Evolutionary conservation across 2,113 vertebrate species (phyloP).

Genomic region (Pagrus major): DNA sequence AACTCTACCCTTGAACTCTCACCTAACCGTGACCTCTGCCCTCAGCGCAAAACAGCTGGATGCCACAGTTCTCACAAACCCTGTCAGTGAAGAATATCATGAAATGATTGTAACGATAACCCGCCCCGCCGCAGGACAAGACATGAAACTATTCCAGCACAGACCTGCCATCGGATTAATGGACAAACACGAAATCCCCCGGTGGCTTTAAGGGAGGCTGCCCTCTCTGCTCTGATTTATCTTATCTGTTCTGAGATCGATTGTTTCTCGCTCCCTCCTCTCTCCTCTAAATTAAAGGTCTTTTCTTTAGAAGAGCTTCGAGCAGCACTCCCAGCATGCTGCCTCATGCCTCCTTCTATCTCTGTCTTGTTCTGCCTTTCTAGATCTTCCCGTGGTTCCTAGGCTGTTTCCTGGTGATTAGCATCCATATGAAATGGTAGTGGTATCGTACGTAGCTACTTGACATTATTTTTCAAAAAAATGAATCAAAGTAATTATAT

Average conservation of each 20-base stretch:
- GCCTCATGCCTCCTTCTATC: conserved; percentile 54
- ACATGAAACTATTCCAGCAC: conserved; percentile 60
- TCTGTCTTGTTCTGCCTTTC: conserved; percentile 71
- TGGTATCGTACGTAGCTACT: conserved; percentile 81
- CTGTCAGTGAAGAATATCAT: conserved; percentile 59
- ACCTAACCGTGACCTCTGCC: conserved; percentile 65
- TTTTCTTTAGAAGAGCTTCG: conserved; percentile 54
- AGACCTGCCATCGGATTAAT: conserved; percentile 61
- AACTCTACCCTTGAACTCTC: conserved; percentile 53
- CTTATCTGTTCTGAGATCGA: conserved; percentile 30
- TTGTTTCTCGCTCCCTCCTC: conserved; percentile 18
- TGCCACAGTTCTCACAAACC: conserved; percentile 58
- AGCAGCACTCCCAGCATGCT: conserved; percentile 75
- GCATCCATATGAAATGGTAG: conserved; percentile 81
- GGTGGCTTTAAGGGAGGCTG: conserved; percentile 51
- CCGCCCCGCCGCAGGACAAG: conserved; percentile 56
- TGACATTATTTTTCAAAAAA: conserved; percentile 77
- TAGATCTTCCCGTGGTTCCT: conserved; percentile 81
- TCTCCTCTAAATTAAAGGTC: conserved; percentile 51
- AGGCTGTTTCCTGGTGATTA: conserved; percentile 82
- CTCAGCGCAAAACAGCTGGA: conserved; percentile 66
- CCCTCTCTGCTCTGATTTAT: conserved; percentile 35
- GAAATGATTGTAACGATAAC: conserved; percentile 73
- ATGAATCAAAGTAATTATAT: conserved; percentile 77
- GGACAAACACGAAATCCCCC: conserved; percentile 44